phyloP scores from a whole-genome alignment of 1,140 invertebrate species.

The Trichonephila clavata region DNA sequence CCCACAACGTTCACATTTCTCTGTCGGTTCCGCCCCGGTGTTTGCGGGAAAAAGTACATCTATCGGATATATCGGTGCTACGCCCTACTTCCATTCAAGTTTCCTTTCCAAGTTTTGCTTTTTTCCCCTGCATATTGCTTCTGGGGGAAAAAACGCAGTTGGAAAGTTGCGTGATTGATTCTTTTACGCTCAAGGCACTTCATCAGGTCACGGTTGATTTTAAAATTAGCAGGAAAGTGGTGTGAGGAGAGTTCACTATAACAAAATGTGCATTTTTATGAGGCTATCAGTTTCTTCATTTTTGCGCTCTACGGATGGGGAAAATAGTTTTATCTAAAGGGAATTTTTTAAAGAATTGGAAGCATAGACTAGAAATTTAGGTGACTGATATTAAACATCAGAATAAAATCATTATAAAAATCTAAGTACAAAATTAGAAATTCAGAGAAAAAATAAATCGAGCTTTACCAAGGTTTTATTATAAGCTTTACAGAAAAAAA shows the following conservation, averaged over 20 bases:
- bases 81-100: slow-evolving; percentile 67
- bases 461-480: too few species aligned
- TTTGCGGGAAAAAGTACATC: slow-evolving; percentile 37
- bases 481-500: too few species aligned
- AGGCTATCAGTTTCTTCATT: not conserved
- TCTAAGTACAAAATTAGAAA: too few species aligned
- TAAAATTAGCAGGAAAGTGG: slow-evolving; percentile 6
- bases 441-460: too few species aligned
- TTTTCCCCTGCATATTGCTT: slow-evolving; percentile 30
- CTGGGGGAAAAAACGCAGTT: slow-evolving; percentile 7
- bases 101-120: slow-evolving; percentile 43
- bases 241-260: not conserved
- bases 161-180: slow-evolving; percentile 69
- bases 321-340: too few species aligned
- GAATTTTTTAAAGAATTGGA: too few species aligned
- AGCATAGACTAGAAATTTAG: too few species aligned
- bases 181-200: slow-evolving; percentile 38
- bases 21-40: slow-evolving; percentile 55
- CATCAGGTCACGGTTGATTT: slow-evolving; percentile 40
- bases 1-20: slow-evolving; percentile 43
- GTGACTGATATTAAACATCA: too few species aligned
- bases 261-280: not conserved
- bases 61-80: slow-evolving; percentile 50
- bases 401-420: too few species aligned
- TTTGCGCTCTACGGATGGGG: not conserved